A percentile compares a stretch with the other conserved stretches of the same genome.
phyloP scores from a whole-genome alignment of 2,797 vertebrate genomes.

The Sciaenops ocellatus region DNA sequence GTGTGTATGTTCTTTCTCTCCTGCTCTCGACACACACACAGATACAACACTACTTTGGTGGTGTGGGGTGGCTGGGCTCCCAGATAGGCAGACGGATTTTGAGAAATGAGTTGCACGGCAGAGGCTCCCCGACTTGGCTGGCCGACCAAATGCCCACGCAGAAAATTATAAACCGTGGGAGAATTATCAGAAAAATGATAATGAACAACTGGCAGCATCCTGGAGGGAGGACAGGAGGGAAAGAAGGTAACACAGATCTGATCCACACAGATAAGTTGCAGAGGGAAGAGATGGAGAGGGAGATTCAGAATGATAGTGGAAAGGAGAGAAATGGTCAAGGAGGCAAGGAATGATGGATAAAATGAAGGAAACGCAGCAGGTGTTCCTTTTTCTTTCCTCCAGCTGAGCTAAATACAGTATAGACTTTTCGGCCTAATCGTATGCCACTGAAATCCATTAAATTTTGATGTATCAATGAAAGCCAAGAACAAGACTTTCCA shows the following conservation, averaged over 20 bases:
- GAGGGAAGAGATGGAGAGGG: background rate
- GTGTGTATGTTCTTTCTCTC: background rate
- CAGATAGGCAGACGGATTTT: slow-evolving; percentile 68
- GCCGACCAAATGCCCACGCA: slow-evolving; percentile 58
- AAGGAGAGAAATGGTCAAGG: background rate
- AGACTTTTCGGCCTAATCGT: slow-evolving; percentile 1
- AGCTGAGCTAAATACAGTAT: slow-evolving; percentile 16
- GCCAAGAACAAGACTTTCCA: background rate
- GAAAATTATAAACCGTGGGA: slow-evolving; percentile 61
- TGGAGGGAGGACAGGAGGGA: background rate
- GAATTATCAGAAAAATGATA: slow-evolving; percentile 67
- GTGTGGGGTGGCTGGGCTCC: slow-evolving; percentile 52
- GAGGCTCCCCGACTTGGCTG: slow-evolving; percentile 57
- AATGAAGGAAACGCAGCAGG: background rate
- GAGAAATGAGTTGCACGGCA: slow-evolving; percentile 66
- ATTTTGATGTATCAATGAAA: background rate
- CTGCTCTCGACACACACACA: background rate
- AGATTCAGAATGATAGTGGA: background rate
- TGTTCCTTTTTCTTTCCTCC: background rate
- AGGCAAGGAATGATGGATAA: background rate
- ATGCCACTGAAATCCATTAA: background rate
- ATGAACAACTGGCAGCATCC: slow-evolving; percentile 53
- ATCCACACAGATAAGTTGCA: slow-evolving; percentile 38
- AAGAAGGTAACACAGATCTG: slow-evolving; percentile 25
- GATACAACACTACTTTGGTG: slow-evolving; percentile 31